Evolutionary conservation across 2,797 vertebrate species (phyloP).

Genomic region (Rhincodon typus): DNA sequence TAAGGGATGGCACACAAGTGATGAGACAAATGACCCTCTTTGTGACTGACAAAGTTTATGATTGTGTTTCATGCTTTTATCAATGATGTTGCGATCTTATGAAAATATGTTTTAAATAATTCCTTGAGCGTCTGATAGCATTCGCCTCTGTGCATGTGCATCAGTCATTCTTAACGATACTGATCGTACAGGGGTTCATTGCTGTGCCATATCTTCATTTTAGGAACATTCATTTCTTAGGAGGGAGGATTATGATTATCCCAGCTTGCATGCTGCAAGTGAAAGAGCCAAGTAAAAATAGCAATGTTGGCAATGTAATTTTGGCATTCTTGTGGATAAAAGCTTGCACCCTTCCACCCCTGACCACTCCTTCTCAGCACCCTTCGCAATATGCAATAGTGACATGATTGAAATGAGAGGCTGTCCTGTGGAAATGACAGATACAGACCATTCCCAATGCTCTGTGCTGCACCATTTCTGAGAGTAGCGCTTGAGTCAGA

Average conservation of each 20-base stretch:
- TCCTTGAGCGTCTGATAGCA: no score
- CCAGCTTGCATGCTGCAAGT: not conserved
- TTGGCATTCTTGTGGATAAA: not conserved
- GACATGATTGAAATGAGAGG: not conserved
- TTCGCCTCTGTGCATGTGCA: no score
- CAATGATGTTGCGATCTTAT: not conserved
- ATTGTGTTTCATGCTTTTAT: not conserved
- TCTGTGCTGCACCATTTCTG: not conserved
- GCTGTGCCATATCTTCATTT: not conserved
- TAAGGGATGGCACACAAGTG: not conserved
- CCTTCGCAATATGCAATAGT: not conserved
- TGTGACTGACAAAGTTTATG: not conserved
- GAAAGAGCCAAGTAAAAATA: not conserved
- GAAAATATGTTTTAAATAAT: not conserved
- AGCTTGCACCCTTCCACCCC: not conserved
- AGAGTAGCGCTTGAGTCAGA: not conserved
- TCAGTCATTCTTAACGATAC: no score
- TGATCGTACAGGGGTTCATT: not conserved
- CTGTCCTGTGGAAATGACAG: not conserved
- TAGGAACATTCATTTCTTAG: not conserved
- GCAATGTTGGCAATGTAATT: not conserved
- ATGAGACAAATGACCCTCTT: not conserved
- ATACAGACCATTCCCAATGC: not conserved
- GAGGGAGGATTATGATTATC: not conserved
- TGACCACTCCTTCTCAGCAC: not conserved